A percentile compares a stretch with the other conserved stretches of the same genome.
These are phyloP conservation scores for Phoxinus phoxinus DNA, from an alignment of 2,113 vertebrate genomes.

Conservation along the genomic window DNA sequence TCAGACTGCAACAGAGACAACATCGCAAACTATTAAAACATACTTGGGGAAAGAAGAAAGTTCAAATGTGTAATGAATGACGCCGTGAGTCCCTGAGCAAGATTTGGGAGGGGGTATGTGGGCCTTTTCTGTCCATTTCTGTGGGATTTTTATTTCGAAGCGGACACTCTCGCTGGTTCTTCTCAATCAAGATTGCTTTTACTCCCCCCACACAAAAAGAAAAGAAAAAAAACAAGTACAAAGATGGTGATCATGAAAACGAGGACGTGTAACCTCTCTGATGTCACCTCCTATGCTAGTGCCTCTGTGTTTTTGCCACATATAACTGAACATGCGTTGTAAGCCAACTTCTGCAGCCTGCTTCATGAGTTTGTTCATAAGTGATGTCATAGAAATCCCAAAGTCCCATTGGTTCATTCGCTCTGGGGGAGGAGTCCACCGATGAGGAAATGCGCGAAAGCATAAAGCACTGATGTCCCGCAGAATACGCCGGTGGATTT, in stretches of 20 bases:
- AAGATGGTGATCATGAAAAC: conserved; percentile 26
- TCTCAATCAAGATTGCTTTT: conserved; percentile 4
- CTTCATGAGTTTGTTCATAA: conserved; percentile 13
- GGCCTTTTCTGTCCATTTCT: conserved; percentile 16
- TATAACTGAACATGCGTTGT: background rate
- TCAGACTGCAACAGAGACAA: conserved; percentile 40
- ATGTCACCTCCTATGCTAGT: conserved; percentile 49
- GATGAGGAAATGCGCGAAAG: background rate
- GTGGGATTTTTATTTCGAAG: background rate
- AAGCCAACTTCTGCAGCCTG: conserved; percentile 33
- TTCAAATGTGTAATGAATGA: background rate
- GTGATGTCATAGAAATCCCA: conserved; percentile 43
- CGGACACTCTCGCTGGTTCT: conserved; percentile 14
- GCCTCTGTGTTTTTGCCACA: conserved; percentile 51
- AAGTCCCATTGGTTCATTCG: conserved; percentile 6
- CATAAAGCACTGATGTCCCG: conserved; percentile 4
- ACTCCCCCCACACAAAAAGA: background rate
- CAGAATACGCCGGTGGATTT: background rate
- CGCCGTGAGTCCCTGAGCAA: background rate
- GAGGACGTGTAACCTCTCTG: background rate
- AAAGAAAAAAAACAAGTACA: background rate
- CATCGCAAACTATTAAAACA: conserved; percentile 31
- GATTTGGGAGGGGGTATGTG: background rate
- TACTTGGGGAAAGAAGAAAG: conserved; percentile 2
- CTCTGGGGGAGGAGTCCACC: background rate